Percentiles rank a stretch among this genome's conserved stretches.
Evolutionary conservation across 2,888 invertebrate genomes (phyloP).

Genomic region (Erebia aethiops): DNA sequence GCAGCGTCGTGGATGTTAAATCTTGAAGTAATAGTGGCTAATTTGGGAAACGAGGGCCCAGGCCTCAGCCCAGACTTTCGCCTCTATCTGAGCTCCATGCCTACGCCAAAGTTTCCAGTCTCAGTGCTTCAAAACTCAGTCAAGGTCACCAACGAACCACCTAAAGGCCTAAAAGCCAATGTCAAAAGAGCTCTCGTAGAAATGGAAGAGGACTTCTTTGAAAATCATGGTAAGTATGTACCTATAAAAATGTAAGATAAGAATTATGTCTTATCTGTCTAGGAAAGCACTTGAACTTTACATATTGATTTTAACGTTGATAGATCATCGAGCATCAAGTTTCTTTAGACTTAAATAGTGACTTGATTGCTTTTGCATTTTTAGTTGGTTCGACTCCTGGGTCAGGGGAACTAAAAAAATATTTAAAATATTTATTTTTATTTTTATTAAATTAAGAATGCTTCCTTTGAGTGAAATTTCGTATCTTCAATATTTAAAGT

Average conservation of each 20-base stretch:
- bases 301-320: no score
- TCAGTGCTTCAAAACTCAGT: slow-evolving; percentile 96
- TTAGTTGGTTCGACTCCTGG: no score
- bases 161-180: slow-evolving; percentile 95
- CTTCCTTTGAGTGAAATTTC: no score
- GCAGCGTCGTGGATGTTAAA: slow-evolving; percentile 96
- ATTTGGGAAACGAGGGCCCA: slow-evolving; percentile 85
- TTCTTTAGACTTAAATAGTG: no score
- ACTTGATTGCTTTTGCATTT: no score
- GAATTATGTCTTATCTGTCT: background rate
- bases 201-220: slow-evolving; percentile 90
- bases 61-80: slow-evolving; percentile 89
- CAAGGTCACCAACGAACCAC: slow-evolving; percentile 97
- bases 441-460: no score
- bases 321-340: no score
- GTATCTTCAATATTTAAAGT: no score
- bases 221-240: slow-evolving; percentile 91
- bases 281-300: no score
- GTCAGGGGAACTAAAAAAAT: no score
- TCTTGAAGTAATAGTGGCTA: slow-evolving; percentile 90
- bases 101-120: slow-evolving; percentile 92
- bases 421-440: no score
- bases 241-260: slow-evolving; percentile 37
- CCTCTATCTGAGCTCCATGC: slow-evolving; percentile 95
- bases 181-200: slow-evolving; percentile 91